These are phyloP conservation scores for Acanthornis magna DNA, from an alignment of 2,797 vertebrate species.

Conservation along the genomic window DNA sequence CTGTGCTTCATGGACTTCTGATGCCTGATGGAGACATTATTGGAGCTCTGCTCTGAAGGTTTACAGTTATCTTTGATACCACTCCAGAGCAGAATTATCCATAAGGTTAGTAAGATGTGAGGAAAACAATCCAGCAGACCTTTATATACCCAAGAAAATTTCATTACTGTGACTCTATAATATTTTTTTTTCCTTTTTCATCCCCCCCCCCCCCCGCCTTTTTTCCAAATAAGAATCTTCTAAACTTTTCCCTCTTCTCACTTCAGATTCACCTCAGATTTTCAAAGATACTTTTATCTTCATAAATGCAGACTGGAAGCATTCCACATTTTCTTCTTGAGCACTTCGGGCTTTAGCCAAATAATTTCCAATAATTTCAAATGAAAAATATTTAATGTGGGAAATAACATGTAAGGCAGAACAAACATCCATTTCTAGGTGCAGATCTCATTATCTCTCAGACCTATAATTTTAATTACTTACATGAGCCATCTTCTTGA, in stretches of 20 bases:
- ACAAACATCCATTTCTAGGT: neutral
- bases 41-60: neutral
- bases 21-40: neutral
- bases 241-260: neutral
- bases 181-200: neutral
- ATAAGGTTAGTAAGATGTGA: neutral
- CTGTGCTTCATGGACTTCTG: neutral
- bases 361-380: neutral
- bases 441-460: neutral
- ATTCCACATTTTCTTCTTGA: neutral
- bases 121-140: neutral
- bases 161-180: neutral
- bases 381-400: neutral
- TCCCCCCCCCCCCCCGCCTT: fast-evolving
- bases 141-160: neutral
- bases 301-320: neutral
- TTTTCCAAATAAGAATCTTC: neutral
- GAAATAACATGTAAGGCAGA: neutral
- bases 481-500: neutral
- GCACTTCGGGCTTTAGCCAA: neutral
- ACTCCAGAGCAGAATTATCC: neutral
- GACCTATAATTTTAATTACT: neutral
- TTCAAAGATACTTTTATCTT: neutral
- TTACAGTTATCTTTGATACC: neutral
- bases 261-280: neutral